These are phyloP conservation scores for Lophura swinhoii DNA, from an alignment of 2,797 vertebrate species.

Conservation along the genomic window DNA sequence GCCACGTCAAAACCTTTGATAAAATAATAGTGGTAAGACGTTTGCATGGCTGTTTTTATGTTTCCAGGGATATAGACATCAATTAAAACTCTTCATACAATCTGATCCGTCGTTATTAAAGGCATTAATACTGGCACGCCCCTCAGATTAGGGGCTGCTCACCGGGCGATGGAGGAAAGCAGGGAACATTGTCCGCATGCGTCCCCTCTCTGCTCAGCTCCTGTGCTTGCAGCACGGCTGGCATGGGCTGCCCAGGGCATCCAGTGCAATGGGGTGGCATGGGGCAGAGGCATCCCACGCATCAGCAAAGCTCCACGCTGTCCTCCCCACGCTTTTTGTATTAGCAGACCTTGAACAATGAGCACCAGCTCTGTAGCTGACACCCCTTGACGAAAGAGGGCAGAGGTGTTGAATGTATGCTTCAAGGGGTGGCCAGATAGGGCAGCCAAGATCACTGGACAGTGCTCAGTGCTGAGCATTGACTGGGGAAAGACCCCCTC, in stretches of 20 bases:
- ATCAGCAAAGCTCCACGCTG: not conserved
- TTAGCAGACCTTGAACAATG: not conserved
- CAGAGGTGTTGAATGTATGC: not conserved
- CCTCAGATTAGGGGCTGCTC: constrained; percentile 78
- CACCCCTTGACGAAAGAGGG: not conserved
- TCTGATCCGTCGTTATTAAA: constrained; percentile 77
- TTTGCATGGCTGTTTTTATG: constrained; percentile 73
- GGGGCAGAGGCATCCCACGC: not conserved
- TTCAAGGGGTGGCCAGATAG: not conserved
- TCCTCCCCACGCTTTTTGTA: not conserved
- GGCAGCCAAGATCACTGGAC: not conserved
- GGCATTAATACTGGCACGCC: constrained; percentile 75
- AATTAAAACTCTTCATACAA: constrained; percentile 77
- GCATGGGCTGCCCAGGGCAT: not conserved
- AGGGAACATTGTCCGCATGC: constrained; percentile 36
- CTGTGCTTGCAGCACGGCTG: fast-evolving
- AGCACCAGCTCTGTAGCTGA: not conserved
- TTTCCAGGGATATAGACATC: constrained; percentile 77
- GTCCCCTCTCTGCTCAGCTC: constrained; percentile 17
- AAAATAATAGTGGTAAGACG: constrained; percentile 72
- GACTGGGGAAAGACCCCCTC: not conserved
- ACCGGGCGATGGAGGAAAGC: constrained; percentile 56
- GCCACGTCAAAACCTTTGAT: constrained; percentile 75
- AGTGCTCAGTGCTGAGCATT: not conserved
- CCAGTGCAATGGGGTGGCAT: not conserved